Evolutionary conservation across 2,888 invertebrate species (phyloP).

Genomic region (Spodoptera picta): DNA sequence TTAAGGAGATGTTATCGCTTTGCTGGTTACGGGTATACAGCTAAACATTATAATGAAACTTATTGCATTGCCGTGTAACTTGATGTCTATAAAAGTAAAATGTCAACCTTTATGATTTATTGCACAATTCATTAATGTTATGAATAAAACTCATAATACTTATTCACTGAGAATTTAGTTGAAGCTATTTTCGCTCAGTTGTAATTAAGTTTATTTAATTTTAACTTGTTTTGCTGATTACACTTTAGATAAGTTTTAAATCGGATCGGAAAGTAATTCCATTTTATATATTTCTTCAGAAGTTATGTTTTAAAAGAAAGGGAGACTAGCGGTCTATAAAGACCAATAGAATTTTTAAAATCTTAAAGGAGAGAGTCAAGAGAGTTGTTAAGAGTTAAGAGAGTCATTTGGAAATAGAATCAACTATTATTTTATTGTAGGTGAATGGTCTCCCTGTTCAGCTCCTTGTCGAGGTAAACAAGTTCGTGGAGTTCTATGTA

Average conservation of each 20-base stretch:
- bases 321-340: too few species aligned
- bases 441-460: constrained; percentile 87
- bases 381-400: too few species aligned
- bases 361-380: too few species aligned
- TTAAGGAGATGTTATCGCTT: constrained; percentile 25
- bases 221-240: too few species aligned
- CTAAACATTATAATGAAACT: constrained; percentile 16
- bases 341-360: too few species aligned
- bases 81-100: constrained; percentile 27
- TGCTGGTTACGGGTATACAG: constrained; percentile 31
- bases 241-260: too few species aligned
- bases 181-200: neutral
- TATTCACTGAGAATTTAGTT: neutral
- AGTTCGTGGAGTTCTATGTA: constrained; percentile 91
- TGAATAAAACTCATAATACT: neutral
- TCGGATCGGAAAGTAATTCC: too few species aligned
- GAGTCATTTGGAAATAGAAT: too few species aligned
- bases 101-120: constrained; percentile 34
- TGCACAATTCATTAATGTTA: neutral
- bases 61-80: constrained; percentile 26
- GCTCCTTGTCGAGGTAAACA: constrained; percentile 88
- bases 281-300: too few species aligned
- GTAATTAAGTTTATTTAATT: too few species aligned
- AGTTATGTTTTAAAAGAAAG: too few species aligned
- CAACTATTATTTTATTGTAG: constrained; percentile 54